A percentile compares a stretch with the other conserved stretches of the same genome.
These are phyloP conservation scores for Riptortus pedestris DNA, from an alignment of 1,140 invertebrate species.

Conservation along the genomic window DNA sequence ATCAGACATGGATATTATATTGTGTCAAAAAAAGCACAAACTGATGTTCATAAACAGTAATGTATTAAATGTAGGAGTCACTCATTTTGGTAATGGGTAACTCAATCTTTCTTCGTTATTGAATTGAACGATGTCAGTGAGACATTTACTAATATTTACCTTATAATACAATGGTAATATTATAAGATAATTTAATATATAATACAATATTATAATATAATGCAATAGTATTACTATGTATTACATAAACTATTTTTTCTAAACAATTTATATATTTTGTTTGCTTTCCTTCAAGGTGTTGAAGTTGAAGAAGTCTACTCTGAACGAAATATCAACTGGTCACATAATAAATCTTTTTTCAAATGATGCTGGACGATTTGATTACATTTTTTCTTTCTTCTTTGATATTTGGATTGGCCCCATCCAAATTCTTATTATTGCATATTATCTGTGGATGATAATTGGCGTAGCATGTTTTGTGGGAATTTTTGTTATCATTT, in stretches of 20 bases:
- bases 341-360: conserved; percentile 56
- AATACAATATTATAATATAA: not conserved
- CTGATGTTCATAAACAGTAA: no score
- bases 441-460: conserved; percentile 62
- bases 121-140: no score
- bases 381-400: conserved; percentile 36
- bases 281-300: conserved; percentile 19
- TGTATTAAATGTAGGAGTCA: no score
- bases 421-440: conserved; percentile 61
- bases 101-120: no score
- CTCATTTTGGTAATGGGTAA: no score
- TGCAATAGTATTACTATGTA: not conserved
- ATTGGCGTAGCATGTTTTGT: conserved; percentile 63
- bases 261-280: not conserved
- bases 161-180: not conserved
- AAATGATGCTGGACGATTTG: conserved; percentile 46
- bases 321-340: conserved; percentile 46
- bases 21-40: no score
- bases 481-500: conserved; percentile 63
- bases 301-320: conserved; percentile 38
- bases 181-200: not conserved
- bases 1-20: no score
- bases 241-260: not conserved
- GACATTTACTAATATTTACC: no score
- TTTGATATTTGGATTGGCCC: conserved; percentile 51